Evolutionary conservation across 1,140 invertebrate species (phyloP).

Genomic region (Scaptomyza montana): DNA sequence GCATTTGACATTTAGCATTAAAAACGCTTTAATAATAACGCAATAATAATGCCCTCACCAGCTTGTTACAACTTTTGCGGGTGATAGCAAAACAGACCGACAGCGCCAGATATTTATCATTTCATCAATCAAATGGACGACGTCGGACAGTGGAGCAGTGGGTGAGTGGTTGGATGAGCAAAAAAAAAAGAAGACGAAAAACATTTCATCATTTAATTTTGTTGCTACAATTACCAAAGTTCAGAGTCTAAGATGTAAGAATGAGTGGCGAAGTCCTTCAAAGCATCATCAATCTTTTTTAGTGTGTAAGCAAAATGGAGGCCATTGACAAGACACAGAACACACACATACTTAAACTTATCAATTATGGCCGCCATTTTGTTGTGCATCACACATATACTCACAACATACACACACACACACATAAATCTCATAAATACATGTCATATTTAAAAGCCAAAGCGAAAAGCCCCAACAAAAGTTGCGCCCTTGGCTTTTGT

Average conservation of each 20-base stretch:
- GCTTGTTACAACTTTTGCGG: conserved; percentile 55
- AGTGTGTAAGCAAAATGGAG: conserved; percentile 55
- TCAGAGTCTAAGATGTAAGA: conserved; percentile 12
- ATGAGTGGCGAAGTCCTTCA: conserved; percentile 54
- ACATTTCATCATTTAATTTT: conserved; percentile 78
- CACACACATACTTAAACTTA: conserved; percentile 64
- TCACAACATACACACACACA: conserved; percentile 4
- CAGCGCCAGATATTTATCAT: conserved; percentile 74
- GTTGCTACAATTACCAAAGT: conserved; percentile 72
- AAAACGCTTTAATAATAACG: conserved; percentile 83
- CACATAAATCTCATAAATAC: conserved; percentile 74
- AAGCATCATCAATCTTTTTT: conserved; percentile 79
- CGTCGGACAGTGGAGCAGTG: conserved; percentile 20
- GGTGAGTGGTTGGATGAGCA: conserved; percentile 1
- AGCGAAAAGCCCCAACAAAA: conserved; percentile 55
- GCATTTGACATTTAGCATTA: conserved; percentile 83
- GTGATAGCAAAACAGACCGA: conserved; percentile 19
- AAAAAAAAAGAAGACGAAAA: conserved; percentile 36
- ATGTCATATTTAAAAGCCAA: conserved; percentile 80
- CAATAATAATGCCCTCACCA: conserved; percentile 70
- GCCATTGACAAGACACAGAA: conserved; percentile 46
- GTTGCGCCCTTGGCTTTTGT: conserved; percentile 52
- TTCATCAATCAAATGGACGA: conserved; percentile 74
- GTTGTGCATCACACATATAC: conserved; percentile 16
- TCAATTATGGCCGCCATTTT: conserved; percentile 72